phyloP scores from a whole-genome alignment of 2,888 invertebrate genomes.

The Eupithecia exiguata region DNA sequence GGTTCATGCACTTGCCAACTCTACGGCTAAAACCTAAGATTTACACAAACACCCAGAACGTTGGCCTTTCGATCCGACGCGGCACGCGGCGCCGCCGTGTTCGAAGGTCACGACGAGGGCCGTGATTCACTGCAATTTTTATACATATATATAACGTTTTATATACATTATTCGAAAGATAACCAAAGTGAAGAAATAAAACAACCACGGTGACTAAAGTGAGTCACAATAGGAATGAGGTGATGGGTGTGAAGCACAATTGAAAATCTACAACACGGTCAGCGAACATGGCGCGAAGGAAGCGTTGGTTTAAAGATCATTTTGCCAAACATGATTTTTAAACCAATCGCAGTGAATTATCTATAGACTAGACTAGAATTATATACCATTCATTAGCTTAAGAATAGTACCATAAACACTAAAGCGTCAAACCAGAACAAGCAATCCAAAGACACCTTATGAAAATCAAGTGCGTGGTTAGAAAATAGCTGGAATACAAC shows the following conservation, averaged over 20 bases:
- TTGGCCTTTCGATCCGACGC: conserved; percentile 62
- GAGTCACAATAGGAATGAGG: conserved; percentile 24
- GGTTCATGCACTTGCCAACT: conserved; percentile 46
- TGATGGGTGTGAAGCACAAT: conserved; percentile 19
- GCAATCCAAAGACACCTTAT: neutral
- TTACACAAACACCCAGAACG: conserved; percentile 60
- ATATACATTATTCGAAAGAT: conserved; percentile 20
- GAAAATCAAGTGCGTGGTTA: neutral
- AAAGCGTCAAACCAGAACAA: neutral
- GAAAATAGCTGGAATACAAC: too few species aligned
- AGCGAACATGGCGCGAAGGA: conserved; percentile 3
- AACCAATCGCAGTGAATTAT: neutral
- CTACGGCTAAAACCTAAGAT: conserved; percentile 46
- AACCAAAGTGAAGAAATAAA: conserved; percentile 3
- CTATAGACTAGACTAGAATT: neutral
- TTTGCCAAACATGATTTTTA: neutral
- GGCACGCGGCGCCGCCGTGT: conserved; percentile 42
- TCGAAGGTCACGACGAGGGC: conserved; percentile 53
- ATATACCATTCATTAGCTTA: neutral
- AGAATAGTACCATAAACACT: neutral
- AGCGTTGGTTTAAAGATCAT: too few species aligned
- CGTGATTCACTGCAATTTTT: conserved; percentile 49
- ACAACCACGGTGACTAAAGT: conserved; percentile 11
- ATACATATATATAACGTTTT: conserved; percentile 19
- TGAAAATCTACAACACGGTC: conserved; percentile 16